These are phyloP conservation scores for Gisinianus flammeolus DNA, from an alignment of 2,888 invertebrate genomes.

Conservation along the genomic window DNA sequence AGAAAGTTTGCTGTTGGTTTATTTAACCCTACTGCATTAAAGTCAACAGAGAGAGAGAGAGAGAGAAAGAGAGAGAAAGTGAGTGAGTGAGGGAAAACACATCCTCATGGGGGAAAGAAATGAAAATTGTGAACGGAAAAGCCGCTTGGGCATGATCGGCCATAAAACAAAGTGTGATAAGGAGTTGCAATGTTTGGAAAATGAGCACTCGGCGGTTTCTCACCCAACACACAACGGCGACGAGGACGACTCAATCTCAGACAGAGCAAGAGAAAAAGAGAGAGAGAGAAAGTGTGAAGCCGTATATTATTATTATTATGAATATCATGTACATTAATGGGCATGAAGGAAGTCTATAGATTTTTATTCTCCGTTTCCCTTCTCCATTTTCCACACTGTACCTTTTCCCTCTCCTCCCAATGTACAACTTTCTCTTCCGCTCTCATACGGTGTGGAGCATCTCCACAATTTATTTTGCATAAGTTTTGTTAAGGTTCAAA, in stretches of 20 bases:
- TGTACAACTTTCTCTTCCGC: background rate
- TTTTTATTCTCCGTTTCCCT: too few species aligned
- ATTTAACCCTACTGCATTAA: too few species aligned
- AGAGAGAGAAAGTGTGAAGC: background rate
- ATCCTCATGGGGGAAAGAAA: background rate
- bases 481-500: conserved; percentile 36
- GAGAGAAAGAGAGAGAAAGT: background rate
- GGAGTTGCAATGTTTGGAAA: conserved; percentile 31
- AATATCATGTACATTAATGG: background rate
- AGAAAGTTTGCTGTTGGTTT: too few species aligned
- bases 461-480: conserved; percentile 33
- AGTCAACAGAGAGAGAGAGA: background rate
- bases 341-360: too few species aligned
- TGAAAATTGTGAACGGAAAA: conserved; percentile 8
- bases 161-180: conserved; percentile 37
- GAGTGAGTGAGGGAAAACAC: background rate
- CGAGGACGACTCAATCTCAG: background rate
- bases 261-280: background rate
- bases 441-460: background rate
- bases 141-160: background rate
- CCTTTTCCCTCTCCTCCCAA: background rate
- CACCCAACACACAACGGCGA: conserved; percentile 23
- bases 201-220: conserved; percentile 34
- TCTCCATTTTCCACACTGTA: background rate
- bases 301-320: background rate